These are phyloP conservation scores for Nomada fucata DNA, from an alignment of 2,888 invertebrate genomes.

Conservation along the genomic window DNA sequence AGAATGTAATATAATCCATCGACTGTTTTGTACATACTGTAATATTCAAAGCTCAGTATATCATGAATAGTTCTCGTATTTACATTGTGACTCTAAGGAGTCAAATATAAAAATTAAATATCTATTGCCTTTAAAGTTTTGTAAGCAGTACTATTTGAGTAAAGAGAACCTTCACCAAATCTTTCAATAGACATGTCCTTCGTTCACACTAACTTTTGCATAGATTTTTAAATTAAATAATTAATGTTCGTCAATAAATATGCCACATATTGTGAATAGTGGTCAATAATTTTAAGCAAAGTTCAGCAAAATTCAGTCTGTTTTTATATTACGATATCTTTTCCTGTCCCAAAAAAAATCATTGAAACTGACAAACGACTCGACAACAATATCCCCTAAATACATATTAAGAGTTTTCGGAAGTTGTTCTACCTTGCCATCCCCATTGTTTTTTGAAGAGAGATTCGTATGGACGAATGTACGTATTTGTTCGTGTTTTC, in stretches of 20 bases:
- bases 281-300: constrained; percentile 46
- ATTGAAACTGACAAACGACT: constrained; percentile 51
- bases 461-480: constrained; percentile 58
- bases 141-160: constrained; percentile 51
- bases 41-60: constrained; percentile 63
- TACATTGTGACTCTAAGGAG: constrained; percentile 62
- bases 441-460: constrained; percentile 29
- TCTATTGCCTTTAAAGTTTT: constrained; percentile 54
- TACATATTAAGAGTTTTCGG: constrained; percentile 37
- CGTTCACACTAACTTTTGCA: constrained; percentile 26
- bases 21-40: constrained; percentile 48
- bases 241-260: constrained; percentile 35
- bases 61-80: constrained; percentile 59
- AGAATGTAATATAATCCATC: constrained; percentile 56
- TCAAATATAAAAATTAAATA: constrained; percentile 70
- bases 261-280: constrained; percentile 28
- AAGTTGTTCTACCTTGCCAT: constrained; percentile 60
- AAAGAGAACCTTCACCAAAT: constrained; percentile 40
- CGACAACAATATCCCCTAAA: constrained; percentile 42
- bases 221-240: constrained; percentile 36
- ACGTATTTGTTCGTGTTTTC: constrained; percentile 38
- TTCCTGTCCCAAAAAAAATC: constrained; percentile 23
- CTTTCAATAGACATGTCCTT: constrained; percentile 36
- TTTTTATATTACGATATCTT: constrained; percentile 48
- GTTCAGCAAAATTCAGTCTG: constrained; percentile 64